Evolutionary conservation across 2,888 invertebrate species (phyloP).

Genomic region (Oscheius myriophilus): DNA sequence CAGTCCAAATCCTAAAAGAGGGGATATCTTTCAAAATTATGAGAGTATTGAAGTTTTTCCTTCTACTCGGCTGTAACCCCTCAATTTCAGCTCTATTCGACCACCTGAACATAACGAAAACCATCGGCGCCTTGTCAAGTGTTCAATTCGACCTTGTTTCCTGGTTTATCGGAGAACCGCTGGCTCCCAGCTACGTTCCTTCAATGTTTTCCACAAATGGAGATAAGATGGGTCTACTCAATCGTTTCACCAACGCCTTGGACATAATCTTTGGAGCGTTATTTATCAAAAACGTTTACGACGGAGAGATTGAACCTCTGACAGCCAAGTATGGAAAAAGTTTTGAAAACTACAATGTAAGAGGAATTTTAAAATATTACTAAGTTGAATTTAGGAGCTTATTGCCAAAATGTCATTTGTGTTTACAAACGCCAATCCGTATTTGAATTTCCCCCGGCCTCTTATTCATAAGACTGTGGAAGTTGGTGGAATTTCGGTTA

Average conservation of each 20-base stretch:
- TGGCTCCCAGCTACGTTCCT: conserved; percentile 34
- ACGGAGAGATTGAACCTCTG: no score
- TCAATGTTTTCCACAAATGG: conserved; percentile 4
- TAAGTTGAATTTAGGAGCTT: background rate
- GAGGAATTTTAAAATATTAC: no score
- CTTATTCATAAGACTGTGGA: conserved; percentile 17
- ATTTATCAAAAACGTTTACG: background rate
- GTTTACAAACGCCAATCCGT: conserved; percentile 24
- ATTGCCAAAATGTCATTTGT: conserved; percentile 6
- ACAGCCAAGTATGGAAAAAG: no score
- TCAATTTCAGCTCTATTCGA: conserved; percentile 12
- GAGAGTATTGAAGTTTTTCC: no score
- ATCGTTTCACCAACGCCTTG: conserved; percentile 1
- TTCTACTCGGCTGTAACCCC: no score
- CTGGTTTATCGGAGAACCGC: conserved; percentile 35
- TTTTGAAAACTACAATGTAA: no score
- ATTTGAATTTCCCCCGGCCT: conserved; percentile 20
- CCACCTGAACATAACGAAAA: conserved; percentile 3
- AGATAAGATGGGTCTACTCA: conserved; percentile 19
- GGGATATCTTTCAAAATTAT: no score
- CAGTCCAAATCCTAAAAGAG: no score
- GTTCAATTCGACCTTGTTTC: conserved; percentile 39
- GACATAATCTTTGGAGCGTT: background rate
- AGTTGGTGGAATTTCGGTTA: conserved; percentile 21
- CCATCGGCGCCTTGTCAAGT: conserved; percentile 34